Evolutionary conservation across 2,113 vertebrate species (phyloP).

Genomic region (Pleuronectes platessa): DNA sequence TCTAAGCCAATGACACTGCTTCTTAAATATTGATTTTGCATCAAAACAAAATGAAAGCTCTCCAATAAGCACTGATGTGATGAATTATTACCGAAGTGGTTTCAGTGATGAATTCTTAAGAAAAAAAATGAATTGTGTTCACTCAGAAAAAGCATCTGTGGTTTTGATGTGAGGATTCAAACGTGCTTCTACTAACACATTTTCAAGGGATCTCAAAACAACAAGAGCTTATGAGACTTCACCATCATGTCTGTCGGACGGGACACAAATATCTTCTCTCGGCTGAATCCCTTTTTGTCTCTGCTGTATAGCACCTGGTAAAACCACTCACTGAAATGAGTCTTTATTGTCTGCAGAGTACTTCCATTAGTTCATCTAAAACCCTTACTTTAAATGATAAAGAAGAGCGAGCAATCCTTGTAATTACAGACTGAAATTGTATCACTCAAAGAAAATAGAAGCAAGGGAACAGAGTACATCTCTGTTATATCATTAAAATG

Average conservation of each 20-base stretch:
- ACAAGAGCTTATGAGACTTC: not conserved
- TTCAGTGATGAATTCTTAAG: not conserved
- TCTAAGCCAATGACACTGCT: not conserved
- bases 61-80: constrained; percentile 6
- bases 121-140: not conserved
- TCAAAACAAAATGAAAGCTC: not conserved
- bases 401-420: not conserved
- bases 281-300: not conserved
- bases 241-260: not conserved
- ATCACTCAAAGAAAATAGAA: not conserved
- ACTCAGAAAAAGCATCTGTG: not conserved
- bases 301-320: not conserved
- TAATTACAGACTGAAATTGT: not conserved
- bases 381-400: not conserved
- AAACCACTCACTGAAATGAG: not conserved
- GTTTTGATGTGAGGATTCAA: not conserved
- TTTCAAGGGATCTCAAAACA: not conserved
- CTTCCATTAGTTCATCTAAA: not conserved
- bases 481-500: too few species aligned
- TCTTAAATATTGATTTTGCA: constrained; percentile 22
- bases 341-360: not conserved
- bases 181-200: not conserved
- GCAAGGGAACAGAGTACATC: not conserved
- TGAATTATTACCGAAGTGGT: not conserved
- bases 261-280: not conserved